phyloP scores from a whole-genome alignment of 2,113 vertebrate genomes.

The Chloroceryle aenea region DNA sequence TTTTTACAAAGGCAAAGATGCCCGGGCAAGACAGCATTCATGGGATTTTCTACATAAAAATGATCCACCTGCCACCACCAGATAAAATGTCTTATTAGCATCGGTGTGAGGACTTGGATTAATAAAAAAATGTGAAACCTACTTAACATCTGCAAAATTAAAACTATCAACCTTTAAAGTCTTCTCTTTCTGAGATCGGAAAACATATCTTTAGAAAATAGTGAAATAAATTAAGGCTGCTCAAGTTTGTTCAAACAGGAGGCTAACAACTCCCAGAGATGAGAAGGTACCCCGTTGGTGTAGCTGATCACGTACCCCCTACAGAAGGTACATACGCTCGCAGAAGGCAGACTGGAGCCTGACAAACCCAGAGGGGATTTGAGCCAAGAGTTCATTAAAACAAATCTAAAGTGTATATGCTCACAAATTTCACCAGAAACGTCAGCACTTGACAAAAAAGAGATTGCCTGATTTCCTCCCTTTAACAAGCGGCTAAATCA shows the following conservation, averaged over 20 bases:
- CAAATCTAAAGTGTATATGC: rapidly evolving
- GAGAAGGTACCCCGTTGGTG: not conserved
- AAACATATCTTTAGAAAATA: not conserved
- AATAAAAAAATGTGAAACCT: not conserved
- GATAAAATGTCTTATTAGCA: not conserved
- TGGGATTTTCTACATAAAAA: not conserved
- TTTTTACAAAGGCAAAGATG: not conserved
- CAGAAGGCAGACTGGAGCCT: not conserved
- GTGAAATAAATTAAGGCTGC: not conserved
- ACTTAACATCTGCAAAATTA: not conserved
- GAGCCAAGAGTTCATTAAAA: not conserved
- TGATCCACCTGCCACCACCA: not conserved
- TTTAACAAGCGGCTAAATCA: not conserved
- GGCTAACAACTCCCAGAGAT: not conserved
- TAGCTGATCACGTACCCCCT: not conserved
- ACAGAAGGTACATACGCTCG: not conserved
- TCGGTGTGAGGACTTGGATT: not conserved
- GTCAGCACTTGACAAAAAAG: not conserved
- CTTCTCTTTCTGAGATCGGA: not conserved
- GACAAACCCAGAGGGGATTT: not conserved
- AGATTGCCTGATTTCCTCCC: not conserved
- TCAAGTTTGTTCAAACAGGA: not conserved
- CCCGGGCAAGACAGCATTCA: not conserved
- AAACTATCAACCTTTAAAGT: not conserved
- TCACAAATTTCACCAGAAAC: not conserved